These are phyloP conservation scores for Brachionus rotundiformis DNA, from an alignment of 1,140 invertebrate species.

Conservation along the genomic window DNA sequence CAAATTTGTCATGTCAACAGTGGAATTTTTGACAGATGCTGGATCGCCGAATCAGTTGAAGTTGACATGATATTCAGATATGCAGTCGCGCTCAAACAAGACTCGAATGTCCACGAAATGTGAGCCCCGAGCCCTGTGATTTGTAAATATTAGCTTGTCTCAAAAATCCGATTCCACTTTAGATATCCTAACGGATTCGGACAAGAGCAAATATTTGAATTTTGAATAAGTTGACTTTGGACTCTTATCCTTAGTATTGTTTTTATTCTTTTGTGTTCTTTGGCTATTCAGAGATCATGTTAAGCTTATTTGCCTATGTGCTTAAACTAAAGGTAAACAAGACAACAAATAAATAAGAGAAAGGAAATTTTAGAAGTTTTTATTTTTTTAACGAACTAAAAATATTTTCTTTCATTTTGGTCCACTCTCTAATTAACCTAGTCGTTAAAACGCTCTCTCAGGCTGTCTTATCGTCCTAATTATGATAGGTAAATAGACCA, in stretches of 20 bases:
- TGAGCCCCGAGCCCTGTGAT: background rate
- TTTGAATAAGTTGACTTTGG: slow-evolving; percentile 24
- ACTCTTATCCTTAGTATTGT: slow-evolving; percentile 1
- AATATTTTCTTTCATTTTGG: background rate
- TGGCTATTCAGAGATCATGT: slow-evolving; percentile 29
- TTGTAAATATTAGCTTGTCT: slow-evolving; percentile 10
- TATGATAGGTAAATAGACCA: background rate
- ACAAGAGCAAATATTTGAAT: slow-evolving; percentile 1
- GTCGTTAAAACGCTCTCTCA: background rate
- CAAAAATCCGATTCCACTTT: background rate
- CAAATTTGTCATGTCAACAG: background rate
- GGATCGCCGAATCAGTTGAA: background rate
- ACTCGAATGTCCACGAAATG: background rate
- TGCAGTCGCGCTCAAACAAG: background rate
- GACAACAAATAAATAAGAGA: background rate
- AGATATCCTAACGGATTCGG: background rate
- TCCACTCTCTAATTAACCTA: background rate
- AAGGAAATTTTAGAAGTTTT: slow-evolving; percentile 8
- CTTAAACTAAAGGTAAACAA: background rate
- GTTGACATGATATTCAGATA: slow-evolving; percentile 36
- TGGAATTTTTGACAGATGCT: slow-evolving; percentile 12
- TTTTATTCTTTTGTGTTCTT: background rate
- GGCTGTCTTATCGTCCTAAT: background rate
- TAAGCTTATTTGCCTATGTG: slow-evolving; percentile 16
- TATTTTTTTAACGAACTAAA: background rate